Evolutionary conservation across 1,140 invertebrate species (phyloP), one percentile per base, ranked within the genome.

Genomic region (Nilaparvata lugens): DNA sequence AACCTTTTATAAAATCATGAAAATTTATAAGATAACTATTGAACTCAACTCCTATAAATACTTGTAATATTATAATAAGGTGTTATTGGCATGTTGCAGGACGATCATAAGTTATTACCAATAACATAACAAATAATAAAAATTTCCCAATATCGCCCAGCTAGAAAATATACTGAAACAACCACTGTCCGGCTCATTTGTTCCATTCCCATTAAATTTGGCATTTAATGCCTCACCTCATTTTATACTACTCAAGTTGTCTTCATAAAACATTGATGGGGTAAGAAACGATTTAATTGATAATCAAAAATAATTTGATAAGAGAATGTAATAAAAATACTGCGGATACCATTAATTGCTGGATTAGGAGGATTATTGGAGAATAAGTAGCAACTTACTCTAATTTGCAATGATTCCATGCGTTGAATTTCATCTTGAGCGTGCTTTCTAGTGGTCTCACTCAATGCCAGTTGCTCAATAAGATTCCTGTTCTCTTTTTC

Each of bases 401-500:
- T 79, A 55, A 78, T 73, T 19, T 80, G 75, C 21, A 82, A 72
- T 40, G 73, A 73, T 42, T 76, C 72, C 1, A 81, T 68, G 45
- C 72, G 68, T 51, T 75, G 74, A 5, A 82, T 67, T 65, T 81
- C 76, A 31, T 70, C 69, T 52, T 78, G 70, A 6, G 80, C 65
- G 28, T 78, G 74, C 18, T 63, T 58, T 61, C 70, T 71, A 14
- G 66, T 52, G n/a, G 66, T 60, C 18, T 65, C 65, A 54, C 51
- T 54, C 7, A 56, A 57, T 16, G 52, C 56, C 24, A 84, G 73
- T 65, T 84, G 81, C 14, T 78, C 77, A 40, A 72, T 78, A 3
- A 86, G 69, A 43, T 74, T 80, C 24, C 81, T 76, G 69, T 87
- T 83, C 65, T 91, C 88, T 38, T 76, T 76, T 65, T 89, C 87